Base-by-base conservation (phyloP, 2,888 invertebrate species). In the Stenodera caucasica region DNA sequence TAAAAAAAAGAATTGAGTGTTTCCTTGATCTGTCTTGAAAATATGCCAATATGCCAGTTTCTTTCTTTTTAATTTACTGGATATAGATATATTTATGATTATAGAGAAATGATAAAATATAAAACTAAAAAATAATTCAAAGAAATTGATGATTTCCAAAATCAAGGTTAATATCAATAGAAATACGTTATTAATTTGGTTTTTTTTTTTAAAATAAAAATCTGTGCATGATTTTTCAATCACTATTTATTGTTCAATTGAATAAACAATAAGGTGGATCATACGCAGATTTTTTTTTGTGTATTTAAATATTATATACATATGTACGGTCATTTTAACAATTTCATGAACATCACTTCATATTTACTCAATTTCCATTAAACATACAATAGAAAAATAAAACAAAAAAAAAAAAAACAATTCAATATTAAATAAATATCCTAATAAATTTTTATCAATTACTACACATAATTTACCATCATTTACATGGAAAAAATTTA, bases 281-380 rank as follows among this genome's bases (percentile, higher is more conserved):
- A 73, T 74, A 75, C 75, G 64, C 76, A 75, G 74, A 74, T 74
- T 69, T 72, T 70, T 71, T 52, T 61, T 70, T 1, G 11, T 21
- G 11, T 15, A 21, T 45, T 45, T 45, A 15, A 45, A 23, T 37
- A 45, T 45, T 45, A 23, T 12, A n/a, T 45, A 23, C 23, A 23
- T 45, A 77, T 78, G 78, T 77, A 76, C 78, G 77, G 72, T 77
- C 78, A 78, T 77, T 78, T 78, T 76, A 76, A 68, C 65, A 37
- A 68, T 64, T 63, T 60, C 67, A 66, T 66, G 69, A 67, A 67
- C 63, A 65, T 64, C 60, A 70, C 59, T 62, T 58, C 65, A 70
- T 70, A 71, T 70, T 70, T 70, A 70, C 65, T 61, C 65, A 69
- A 70, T 69, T 70, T 64, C 7, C n/a, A 21, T 12, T 11, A 69